phyloP scores from a whole-genome alignment of 1,140 invertebrate genomes.

The Caenorhabditis tropicalis region DNA sequence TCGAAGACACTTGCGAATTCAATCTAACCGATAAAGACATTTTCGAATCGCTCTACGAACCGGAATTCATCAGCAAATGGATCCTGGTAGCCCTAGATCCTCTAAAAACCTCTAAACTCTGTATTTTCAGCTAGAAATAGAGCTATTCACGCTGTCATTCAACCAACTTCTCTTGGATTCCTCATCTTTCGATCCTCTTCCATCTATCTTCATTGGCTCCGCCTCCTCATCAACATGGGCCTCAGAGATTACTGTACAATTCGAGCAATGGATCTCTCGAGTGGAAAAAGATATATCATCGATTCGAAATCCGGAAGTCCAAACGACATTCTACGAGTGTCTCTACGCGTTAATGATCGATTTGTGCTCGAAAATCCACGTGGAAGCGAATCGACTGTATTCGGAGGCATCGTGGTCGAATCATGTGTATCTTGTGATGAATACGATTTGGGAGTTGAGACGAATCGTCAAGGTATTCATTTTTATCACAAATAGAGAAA shows the following conservation, averaged over 20 bases:
- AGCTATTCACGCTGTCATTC: background rate
- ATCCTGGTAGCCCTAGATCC: background rate
- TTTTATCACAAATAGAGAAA: background rate
- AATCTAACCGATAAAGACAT: background rate
- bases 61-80: conserved; percentile 23
- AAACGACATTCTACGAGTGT: background rate
- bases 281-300: background rate
- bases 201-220: background rate
- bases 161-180: background rate
- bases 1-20: background rate
- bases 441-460: conserved; percentile 14
- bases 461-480: background rate
- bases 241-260: background rate
- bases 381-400: background rate
- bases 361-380: background rate
- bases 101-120: background rate
- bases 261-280: background rate
- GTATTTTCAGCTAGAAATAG: conserved; percentile 9
- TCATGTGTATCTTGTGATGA: conserved; percentile 25
- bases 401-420: background rate
- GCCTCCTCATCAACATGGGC: background rate
- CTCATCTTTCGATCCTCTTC: background rate
- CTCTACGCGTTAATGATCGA: background rate
- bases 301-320: background rate
- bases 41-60: background rate